phyloP scores from a whole-genome alignment of 2,797 vertebrate genomes.

The Neosilurus mollespiculum region DNA sequence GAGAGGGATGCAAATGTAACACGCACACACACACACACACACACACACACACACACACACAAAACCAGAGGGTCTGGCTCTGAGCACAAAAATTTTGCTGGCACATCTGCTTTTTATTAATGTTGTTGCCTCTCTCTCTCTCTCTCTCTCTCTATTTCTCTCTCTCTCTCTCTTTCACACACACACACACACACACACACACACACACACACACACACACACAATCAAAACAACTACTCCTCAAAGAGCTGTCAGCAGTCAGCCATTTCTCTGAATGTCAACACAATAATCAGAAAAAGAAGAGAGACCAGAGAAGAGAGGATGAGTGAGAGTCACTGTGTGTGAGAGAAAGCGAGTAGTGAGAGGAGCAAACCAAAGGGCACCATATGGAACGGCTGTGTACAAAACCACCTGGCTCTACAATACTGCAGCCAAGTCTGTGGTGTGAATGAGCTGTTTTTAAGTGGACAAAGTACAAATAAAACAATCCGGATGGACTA shows the following conservation, averaged over 20 bases:
- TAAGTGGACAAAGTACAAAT: constrained; percentile 31
- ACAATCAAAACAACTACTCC: neutral
- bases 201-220: constrained; percentile 32
- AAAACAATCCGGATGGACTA: neutral
- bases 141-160: neutral
- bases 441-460: constrained; percentile 39
- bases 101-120: constrained; percentile 61
- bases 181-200: neutral
- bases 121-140: constrained; percentile 23
- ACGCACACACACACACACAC: constrained; percentile 21
- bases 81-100: constrained; percentile 40
- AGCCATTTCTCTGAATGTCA: constrained; percentile 50
- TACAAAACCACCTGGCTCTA: constrained; percentile 53
- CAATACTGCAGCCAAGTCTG: constrained; percentile 46
- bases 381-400: constrained; percentile 53
- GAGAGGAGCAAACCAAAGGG: constrained; percentile 46
- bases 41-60: constrained; percentile 33
- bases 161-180: no score
- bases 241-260: constrained; percentile 47
- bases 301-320: neutral
- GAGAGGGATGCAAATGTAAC: constrained; percentile 45
- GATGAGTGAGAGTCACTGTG: constrained; percentile 8
- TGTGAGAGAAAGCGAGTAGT: constrained; percentile 15
- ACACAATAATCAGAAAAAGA: neutral
- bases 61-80: constrained; percentile 34